Percentiles rank a stretch among this genome's conserved stretches.
Evolutionary conservation across 2,888 invertebrate genomes (phyloP).

Genomic region (Lycocerus yunnanus): DNA sequence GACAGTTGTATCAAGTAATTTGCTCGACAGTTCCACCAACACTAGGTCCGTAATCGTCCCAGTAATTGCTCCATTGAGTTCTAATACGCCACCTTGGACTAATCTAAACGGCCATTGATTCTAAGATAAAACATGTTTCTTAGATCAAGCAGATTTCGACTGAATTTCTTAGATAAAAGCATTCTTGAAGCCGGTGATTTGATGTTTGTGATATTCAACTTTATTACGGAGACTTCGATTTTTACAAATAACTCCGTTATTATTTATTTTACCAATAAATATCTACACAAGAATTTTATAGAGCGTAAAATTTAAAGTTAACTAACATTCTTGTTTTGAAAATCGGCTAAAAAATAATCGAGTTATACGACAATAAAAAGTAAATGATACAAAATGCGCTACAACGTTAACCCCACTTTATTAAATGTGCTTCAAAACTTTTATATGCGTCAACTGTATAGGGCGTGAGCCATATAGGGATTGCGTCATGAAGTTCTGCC

Average conservation of each 20-base stretch:
- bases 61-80: slow-evolving; percentile 54
- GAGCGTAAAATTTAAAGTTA: too few relatives aligned
- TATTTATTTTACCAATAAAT: background rate
- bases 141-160: slow-evolving; percentile 24
- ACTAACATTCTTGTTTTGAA: too few relatives aligned
- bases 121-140: slow-evolving; percentile 54
- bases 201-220: background rate
- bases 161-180: background rate
- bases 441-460: too few relatives aligned
- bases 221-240: background rate
- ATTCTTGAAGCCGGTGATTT: background rate
- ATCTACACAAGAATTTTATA: too few relatives aligned
- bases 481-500: too few relatives aligned
- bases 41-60: slow-evolving; percentile 46
- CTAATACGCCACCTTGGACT: slow-evolving; percentile 52
- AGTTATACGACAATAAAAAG: too few relatives aligned
- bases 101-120: slow-evolving; percentile 55
- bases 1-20: slow-evolving; percentile 52
- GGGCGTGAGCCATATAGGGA: too few relatives aligned
- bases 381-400: too few relatives aligned
- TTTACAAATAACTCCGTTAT: background rate
- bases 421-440: too few relatives aligned
- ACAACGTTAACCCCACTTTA: too few relatives aligned
- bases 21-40: slow-evolving; percentile 43
- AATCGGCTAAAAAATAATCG: too few relatives aligned